Base-by-base conservation (phyloP, 2,888 invertebrate genomes). In the Phragmatobia fuliginosa region DNA sequence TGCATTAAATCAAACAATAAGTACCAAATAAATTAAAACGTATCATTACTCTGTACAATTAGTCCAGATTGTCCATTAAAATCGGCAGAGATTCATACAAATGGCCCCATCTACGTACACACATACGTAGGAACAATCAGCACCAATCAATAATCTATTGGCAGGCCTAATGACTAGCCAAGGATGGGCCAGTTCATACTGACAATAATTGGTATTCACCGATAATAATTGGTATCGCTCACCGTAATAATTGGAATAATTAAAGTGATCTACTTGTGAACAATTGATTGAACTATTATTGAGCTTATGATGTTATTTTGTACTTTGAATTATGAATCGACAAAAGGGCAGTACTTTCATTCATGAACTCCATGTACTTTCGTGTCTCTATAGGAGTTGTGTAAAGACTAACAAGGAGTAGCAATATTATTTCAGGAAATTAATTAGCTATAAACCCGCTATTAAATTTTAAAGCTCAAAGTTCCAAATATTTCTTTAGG, bases 121-220 rank as follows among this genome's bases (percentile, higher is more conserved):
- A 82, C 83, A 80, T 87, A 87, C 84, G 83, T 82, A 84, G 86
- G 81, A 85, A 86, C 95, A 95, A 95, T 95, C 94, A 94, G 91
- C 92, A 94, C 94, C 94, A 94, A 95, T 95, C 94, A 95, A 95
- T 94, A 94, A 92, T 90, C 91, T 94, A 95, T 94, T 93, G 94
- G 92, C 92, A 90, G 87, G 87, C 87, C 85, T 94, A 94, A 94
- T 94, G 93, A 93, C 91, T 91, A 90, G 88, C 89, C 94, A 94
- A 94, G 94, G 94, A 93, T 92, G 87, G 83, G 84, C 72, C 87
- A 80, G 89, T 87, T 86, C 87, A 83, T 87, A 85, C 88, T 80
- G 86, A 80, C 85, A 83, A 87, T 93, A 90, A 92, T 93, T 92
- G 92, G 89, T 87, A 88, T 87, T 84, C 83, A 84, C 85, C 79